Conservation (phyloP, 1,140 invertebrate genomes). For the Galleria mellonella region DNA sequence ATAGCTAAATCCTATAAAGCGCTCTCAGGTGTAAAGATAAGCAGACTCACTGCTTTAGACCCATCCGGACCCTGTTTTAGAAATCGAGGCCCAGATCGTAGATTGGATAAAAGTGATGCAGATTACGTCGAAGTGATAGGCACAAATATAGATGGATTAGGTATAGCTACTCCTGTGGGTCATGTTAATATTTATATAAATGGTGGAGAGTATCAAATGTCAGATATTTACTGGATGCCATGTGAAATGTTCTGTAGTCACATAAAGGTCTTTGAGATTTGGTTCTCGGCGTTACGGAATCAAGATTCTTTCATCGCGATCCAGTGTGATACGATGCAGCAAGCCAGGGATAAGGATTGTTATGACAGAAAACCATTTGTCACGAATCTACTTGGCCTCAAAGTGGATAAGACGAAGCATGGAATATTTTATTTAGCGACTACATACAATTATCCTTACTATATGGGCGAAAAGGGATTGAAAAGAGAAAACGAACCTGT, state of each 20-base stretch:
- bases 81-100: slow-evolving; percentile 35
- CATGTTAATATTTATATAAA: slow-evolving; percentile 80
- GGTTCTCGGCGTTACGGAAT: slow-evolving; percentile 8
- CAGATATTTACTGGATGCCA: slow-evolving; percentile 15
- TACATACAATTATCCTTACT: slow-evolving; percentile 12
- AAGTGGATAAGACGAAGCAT: slow-evolving; percentile 10
- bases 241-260: slow-evolving; percentile 20
- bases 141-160: slow-evolving; percentile 81
- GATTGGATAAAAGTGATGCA: slow-evolving; percentile 45
- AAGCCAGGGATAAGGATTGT: slow-evolving; percentile 15
- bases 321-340: slow-evolving; percentile 17
- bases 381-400: slow-evolving; percentile 13
- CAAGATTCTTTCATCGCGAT: slow-evolving; percentile 14
- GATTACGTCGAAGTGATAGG: slow-evolving; percentile 76
- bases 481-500: slow-evolving; percentile 7
- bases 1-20: slow-evolving; percentile 44
- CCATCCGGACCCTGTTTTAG: slow-evolving; percentile 58
- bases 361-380: slow-evolving; percentile 13
- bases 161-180: slow-evolving; percentile 78
- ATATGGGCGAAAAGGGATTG: slow-evolving; percentile 14
- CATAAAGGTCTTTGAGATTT: slow-evolving; percentile 5
- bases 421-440: slow-evolving; percentile 21
- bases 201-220: slow-evolving; percentile 78
- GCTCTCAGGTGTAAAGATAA: slow-evolving; percentile 46
- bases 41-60: slow-evolving; percentile 50